Percentiles rank a stretch among this genome's conserved stretches.
Conservation (phyloP, 2,888 invertebrate species). For the Hirtodrosophila alboralis region DNA sequence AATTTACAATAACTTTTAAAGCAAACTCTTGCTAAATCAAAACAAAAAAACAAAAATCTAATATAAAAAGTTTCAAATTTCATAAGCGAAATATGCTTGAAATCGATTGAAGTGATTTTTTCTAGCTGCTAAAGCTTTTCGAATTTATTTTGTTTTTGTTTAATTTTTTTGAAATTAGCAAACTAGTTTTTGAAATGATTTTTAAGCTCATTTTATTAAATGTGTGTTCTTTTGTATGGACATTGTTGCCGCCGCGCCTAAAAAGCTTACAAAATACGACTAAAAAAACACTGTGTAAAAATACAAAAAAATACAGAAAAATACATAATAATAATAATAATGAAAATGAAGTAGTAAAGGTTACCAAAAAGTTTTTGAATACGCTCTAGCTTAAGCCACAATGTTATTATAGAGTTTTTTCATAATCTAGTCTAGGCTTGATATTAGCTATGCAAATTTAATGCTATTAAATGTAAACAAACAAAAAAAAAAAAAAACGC, state of each 20-base stretch:
- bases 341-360: constrained; percentile 7
- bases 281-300: constrained; percentile 46
- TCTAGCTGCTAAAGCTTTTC: constrained; percentile 57
- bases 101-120: constrained; percentile 36
- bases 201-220: constrained; percentile 21
- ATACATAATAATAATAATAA: constrained; percentile 5
- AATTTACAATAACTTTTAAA: constrained; percentile 33
- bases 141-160: no score
- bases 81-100: constrained; percentile 19
- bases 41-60: constrained; percentile 4
- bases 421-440: constrained; percentile 58
- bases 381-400: constrained; percentile 53
- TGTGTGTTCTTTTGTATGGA: constrained; percentile 47
- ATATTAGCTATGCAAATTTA: constrained; percentile 57
- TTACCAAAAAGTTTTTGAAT: constrained; percentile 33
- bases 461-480: constrained; percentile 37
- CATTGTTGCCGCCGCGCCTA: constrained; percentile 81
- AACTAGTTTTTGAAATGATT: constrained; percentile 9
- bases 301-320: constrained; percentile 31
- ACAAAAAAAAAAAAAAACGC: constrained; percentile 29
- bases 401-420: constrained; percentile 52
- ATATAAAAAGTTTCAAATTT: constrained; percentile 25
- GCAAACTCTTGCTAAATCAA: constrained; percentile 1
- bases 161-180: constrained; percentile 13
- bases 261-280: constrained; percentile 52